These are phyloP conservation scores for Anguilla anguilla DNA, from an alignment of 2,797 vertebrate species.

Conservation along the genomic window DNA sequence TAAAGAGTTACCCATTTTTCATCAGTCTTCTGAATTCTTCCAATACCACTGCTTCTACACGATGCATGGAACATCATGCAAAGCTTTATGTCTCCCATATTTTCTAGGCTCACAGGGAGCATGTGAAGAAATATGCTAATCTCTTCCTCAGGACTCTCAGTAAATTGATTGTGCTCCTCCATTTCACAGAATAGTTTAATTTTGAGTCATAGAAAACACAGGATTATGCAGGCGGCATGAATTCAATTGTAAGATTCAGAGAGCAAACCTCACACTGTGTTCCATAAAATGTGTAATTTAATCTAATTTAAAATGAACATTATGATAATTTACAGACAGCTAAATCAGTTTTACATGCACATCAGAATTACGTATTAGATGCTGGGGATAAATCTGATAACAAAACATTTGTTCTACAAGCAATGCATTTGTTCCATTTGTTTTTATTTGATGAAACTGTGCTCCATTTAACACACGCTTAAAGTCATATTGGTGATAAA, in stretches of 20 bases:
- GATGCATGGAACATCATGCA: not conserved
- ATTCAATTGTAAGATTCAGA: conserved; percentile 6
- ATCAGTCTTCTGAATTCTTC: not conserved
- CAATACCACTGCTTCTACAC: not conserved
- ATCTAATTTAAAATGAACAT: conserved; percentile 15
- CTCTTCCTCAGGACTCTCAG: not conserved
- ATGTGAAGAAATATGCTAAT: not conserved
- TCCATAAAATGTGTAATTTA: not conserved
- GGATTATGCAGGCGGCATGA: conserved; percentile 1
- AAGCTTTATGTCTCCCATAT: not conserved
- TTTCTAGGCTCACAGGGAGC: not conserved
- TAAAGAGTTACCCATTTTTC: no score
- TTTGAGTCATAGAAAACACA: not conserved
- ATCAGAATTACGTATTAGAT: conserved; percentile 4
- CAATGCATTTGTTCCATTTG: not conserved
- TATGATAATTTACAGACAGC: not conserved
- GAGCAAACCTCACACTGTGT: not conserved
- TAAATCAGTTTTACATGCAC: conserved; percentile 16
- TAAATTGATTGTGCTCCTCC: conserved; percentile 2
- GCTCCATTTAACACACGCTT: not conserved
- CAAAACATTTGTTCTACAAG: not conserved
- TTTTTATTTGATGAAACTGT: not conserved
- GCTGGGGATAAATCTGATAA: not conserved
- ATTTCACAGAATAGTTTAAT: conserved; percentile 27
- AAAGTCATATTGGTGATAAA: not conserved